Percentiles rank a stretch among this genome's conserved stretches.
Conservation (phyloP, 1,140 invertebrate species). For the Arctopsyche grandis region DNA sequence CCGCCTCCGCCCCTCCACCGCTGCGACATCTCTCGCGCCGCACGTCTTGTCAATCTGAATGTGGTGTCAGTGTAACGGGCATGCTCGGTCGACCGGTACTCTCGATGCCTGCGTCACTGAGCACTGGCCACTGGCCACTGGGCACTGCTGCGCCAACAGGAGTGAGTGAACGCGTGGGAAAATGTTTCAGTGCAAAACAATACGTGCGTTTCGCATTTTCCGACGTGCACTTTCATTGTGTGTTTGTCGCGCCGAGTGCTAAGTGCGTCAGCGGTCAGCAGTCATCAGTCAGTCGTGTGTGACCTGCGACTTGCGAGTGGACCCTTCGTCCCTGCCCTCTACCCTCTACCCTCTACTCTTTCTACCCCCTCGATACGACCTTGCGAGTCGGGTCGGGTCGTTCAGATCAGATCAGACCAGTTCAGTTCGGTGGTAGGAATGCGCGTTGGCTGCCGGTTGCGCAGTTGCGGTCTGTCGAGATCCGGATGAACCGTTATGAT, state of each 20-base stretch:
- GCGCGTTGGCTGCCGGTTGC: not conserved
- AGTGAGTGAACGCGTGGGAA: no score
- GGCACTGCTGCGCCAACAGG: no score
- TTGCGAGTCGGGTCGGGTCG: not conserved
- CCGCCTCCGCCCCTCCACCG: not conserved
- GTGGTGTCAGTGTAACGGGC: no score
- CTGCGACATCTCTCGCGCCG: not conserved
- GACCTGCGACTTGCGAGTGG: no score
- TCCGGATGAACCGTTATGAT: constrained; percentile 36
- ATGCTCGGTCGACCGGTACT: no score
- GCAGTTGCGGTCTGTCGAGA: not conserved
- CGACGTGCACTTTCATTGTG: not conserved
- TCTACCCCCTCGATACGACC: not conserved
- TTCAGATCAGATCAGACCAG: not conserved
- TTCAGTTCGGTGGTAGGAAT: not conserved
- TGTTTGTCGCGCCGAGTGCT: not conserved
- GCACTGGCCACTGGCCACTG: no score
- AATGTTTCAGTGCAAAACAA: no score
- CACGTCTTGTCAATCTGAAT: not conserved
- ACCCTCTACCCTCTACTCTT: not conserved
- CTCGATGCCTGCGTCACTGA: no score
- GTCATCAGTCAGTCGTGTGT: not conserved
- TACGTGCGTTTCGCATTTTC: not conserved
- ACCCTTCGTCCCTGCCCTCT: no score
- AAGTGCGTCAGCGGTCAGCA: no score